These are phyloP conservation scores for Limnephilus auricula DNA, from an alignment of 2,888 invertebrate species.

Conservation along the genomic window DNA sequence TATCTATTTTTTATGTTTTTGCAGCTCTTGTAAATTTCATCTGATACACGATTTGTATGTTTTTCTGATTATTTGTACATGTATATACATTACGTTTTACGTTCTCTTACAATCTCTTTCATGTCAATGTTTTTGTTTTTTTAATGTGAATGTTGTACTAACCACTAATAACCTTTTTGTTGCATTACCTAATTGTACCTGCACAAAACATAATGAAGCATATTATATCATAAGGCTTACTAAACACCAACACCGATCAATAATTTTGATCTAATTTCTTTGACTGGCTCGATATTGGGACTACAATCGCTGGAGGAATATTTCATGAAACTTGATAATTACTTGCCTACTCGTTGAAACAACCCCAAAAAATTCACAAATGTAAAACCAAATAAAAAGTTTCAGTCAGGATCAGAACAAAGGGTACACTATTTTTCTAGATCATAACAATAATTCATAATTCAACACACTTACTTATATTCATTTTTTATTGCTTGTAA, in stretches of 20 bases:
- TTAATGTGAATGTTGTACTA: background rate
- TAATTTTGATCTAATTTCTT: background rate
- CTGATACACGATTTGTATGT: background rate
- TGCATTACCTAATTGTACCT: background rate
- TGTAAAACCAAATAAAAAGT: too few relatives aligned
- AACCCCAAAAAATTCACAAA: too few relatives aligned
- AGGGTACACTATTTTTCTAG: too few relatives aligned
- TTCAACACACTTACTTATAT: too few relatives aligned
- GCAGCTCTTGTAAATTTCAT: background rate
- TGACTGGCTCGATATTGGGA: background rate
- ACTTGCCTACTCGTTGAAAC: too few relatives aligned
- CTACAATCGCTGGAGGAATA: too few relatives aligned
- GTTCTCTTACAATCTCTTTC: background rate
- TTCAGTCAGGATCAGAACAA: too few relatives aligned
- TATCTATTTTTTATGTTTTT: background rate
- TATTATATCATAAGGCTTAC: background rate
- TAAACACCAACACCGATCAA: background rate
- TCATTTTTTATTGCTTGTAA: too few relatives aligned
- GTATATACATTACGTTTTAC: background rate
- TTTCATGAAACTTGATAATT: too few relatives aligned
- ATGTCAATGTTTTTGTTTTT: background rate
- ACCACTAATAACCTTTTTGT: slow-evolving; percentile 2
- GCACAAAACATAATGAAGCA: too few relatives aligned
- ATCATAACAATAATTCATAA: too few relatives aligned
- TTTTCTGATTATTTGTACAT: background rate